These are phyloP conservation scores for Blastomussa wellsi DNA, from an alignment of 92 coral and sea anemone genomes.

Conservation along the genomic window DNA sequence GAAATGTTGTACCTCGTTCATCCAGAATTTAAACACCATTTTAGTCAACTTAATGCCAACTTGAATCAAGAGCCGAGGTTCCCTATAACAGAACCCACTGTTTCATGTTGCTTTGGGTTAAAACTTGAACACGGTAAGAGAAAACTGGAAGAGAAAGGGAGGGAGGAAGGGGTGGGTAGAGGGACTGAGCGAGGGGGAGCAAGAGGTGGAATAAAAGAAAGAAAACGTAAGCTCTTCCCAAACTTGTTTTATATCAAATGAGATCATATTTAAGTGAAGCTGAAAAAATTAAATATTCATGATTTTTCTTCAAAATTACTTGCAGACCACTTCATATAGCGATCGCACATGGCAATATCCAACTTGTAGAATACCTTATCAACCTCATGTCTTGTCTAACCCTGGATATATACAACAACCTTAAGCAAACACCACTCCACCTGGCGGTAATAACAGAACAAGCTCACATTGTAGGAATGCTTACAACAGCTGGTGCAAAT, in stretches of 20 bases:
- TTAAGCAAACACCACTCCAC: constrained; percentile 95
- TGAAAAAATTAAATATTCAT: background rate
- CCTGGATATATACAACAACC: constrained; percentile 87
- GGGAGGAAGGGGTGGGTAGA: background rate
- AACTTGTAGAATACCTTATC: constrained; percentile 73
- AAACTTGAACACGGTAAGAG: background rate
- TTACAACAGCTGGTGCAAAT: constrained; percentile 77
- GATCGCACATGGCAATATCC: constrained; percentile 81
- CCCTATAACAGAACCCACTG: no score
- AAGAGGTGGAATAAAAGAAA: background rate
- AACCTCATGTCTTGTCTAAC: constrained; percentile 74
- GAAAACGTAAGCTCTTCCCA: no score
- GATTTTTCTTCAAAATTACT: background rate
- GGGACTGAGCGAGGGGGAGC: background rate
- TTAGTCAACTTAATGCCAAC: no score
- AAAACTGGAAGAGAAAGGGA: background rate
- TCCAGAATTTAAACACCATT: no score
- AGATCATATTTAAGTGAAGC: background rate
- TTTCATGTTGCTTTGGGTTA: background rate
- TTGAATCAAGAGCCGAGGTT: no score
- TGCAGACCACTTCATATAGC: constrained; percentile 96
- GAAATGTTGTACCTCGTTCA: no score
- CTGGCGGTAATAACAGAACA: constrained; percentile 92
- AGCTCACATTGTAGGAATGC: constrained; percentile 61
- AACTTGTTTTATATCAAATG: no score